phyloP scores from a whole-genome alignment of 2,113 vertebrate species.

The Xiphias gladius region DNA sequence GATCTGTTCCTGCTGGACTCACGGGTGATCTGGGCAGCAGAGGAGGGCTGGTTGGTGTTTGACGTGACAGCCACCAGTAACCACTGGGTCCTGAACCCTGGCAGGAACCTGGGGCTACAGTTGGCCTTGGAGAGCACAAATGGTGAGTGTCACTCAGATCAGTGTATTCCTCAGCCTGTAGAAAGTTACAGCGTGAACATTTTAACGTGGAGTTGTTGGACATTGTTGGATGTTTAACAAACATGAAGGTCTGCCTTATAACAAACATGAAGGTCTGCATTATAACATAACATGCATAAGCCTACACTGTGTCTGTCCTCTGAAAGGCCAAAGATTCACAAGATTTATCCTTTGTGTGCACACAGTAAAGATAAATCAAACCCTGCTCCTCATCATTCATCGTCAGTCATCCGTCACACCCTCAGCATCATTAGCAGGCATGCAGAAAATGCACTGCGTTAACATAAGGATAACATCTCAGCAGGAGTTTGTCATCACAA shows the following conservation, averaged over 20 bases:
- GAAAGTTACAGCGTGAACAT: background rate
- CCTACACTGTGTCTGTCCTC: background rate
- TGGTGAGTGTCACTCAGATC: constrained; percentile 83
- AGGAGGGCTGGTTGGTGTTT: constrained; percentile 98
- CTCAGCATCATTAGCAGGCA: constrained; percentile 71
- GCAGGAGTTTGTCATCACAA: constrained; percentile 47
- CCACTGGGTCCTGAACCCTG: constrained; percentile 96
- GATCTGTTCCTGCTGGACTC: constrained; percentile 95
- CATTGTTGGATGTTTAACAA: constrained; percentile 5
- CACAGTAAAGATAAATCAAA: constrained; percentile 52
- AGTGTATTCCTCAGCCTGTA: background rate
- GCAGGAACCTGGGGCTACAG: constrained; percentile 94
- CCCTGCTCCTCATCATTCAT: constrained; percentile 43
- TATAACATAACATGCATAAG: background rate
- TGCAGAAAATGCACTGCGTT: constrained; percentile 44
- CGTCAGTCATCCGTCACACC: constrained; percentile 46
- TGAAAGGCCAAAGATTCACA: constrained; percentile 11
- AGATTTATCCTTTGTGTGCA: constrained; percentile 21
- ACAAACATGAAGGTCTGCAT: background rate
- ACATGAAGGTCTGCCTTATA: background rate
- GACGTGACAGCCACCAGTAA: constrained; percentile 97
- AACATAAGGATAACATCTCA: constrained; percentile 56
- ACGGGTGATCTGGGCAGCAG: constrained; percentile 94
- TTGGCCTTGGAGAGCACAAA: constrained; percentile 91
- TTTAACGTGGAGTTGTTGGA: too few relatives aligned